Percentiles rank a stretch among this genome's conserved stretches.
phyloP scores from a whole-genome alignment of 2,113 vertebrate genomes.

The Embiotoca jacksoni region DNA sequence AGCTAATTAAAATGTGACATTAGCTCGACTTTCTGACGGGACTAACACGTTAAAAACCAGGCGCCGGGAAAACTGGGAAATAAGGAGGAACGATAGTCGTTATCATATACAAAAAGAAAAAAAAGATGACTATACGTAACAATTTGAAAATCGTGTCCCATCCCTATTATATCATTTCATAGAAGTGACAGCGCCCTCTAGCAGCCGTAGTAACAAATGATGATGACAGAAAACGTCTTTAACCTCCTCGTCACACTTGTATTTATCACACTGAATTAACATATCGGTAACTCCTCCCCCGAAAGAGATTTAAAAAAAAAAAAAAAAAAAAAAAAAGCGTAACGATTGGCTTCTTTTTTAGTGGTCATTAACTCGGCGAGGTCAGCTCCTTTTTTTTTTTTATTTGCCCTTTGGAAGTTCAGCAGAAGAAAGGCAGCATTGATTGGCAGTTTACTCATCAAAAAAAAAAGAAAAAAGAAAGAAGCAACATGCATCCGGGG shows the following conservation, averaged over 20 bases:
- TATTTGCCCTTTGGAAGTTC: slow-evolving; percentile 58
- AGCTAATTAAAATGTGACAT: too few species aligned
- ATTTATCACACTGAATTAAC: background rate
- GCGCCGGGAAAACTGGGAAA: too few species aligned
- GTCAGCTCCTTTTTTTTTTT: slow-evolving; percentile 30
- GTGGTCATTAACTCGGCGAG: slow-evolving; percentile 40
- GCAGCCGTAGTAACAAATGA: background rate
- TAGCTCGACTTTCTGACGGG: too few species aligned
- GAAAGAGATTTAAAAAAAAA: background rate
- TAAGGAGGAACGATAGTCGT: too few species aligned
- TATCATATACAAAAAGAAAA: too few species aligned
- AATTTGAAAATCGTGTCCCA: too few species aligned
- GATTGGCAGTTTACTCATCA: slow-evolving; percentile 51
- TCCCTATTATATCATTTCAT: too few species aligned
- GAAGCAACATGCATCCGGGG: slow-evolving; percentile 30
- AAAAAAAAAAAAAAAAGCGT: background rate
- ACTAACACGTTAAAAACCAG: too few species aligned
- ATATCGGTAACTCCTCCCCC: background rate
- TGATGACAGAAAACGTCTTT: too few species aligned
- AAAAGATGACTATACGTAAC: too few species aligned
- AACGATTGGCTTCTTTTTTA: slow-evolving; percentile 23
- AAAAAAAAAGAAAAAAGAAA: slow-evolving; percentile 17
- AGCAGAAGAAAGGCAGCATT: slow-evolving; percentile 52
- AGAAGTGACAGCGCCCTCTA: background rate
- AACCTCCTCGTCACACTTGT: background rate